Conservation (phyloP, 2,797 vertebrate genomes). For the Channallabes apus region DNA sequence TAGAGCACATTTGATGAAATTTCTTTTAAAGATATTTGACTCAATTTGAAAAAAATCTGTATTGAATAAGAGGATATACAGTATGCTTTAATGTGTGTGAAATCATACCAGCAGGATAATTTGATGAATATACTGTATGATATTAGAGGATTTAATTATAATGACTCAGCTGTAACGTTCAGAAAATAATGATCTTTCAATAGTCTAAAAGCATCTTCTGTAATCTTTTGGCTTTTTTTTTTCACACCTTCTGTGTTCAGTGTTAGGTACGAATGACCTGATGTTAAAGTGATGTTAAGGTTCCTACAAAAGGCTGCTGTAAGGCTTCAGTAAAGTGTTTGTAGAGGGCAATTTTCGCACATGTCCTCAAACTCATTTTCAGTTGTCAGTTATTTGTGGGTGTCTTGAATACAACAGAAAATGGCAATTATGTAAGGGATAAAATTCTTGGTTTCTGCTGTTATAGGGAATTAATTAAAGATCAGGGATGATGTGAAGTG, state of each 20-base stretch:
- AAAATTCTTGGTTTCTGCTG: neutral
- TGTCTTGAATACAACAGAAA: neutral
- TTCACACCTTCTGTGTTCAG: neutral
- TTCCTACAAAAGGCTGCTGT: neutral
- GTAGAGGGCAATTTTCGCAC: neutral
- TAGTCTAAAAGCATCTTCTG: neutral
- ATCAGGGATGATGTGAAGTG: neutral
- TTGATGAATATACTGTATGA: neutral
- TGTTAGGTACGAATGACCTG: neutral
- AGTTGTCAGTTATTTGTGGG: neutral
- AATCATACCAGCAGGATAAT: neutral
- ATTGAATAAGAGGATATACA: neutral
- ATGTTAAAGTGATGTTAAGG: neutral
- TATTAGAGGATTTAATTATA: neutral
- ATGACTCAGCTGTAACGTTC: neutral
- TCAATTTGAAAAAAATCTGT: neutral
- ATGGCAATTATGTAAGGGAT: neutral
- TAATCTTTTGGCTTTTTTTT: neutral
- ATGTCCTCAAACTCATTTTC: neutral
- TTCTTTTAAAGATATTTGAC: neutral
- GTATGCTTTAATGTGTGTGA: neutral
- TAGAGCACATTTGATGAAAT: conserved; percentile 1
- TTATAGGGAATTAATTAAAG: neutral
- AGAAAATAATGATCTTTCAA: neutral
- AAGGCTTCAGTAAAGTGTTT: neutral